A percentile compares a stretch with the other conserved stretches of the same genome.
These are phyloP conservation scores for Saccostrea cuccullata DNA, from an alignment of 1,140 invertebrate genomes.

Conservation along the genomic window DNA sequence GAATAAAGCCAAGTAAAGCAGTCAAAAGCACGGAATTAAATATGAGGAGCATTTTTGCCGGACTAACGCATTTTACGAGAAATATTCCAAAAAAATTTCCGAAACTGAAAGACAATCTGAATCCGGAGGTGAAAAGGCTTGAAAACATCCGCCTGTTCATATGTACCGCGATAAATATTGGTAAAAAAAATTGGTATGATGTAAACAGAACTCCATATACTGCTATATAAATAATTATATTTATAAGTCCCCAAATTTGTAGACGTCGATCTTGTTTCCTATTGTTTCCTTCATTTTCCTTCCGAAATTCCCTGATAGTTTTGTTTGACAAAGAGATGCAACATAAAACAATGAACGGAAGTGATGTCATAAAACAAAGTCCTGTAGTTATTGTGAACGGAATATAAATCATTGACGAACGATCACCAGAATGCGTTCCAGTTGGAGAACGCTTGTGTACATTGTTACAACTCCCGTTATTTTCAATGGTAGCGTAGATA, in stretches of 20 bases:
- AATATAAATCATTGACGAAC: slow-evolving; percentile 49
- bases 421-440: background rate
- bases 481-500: background rate
- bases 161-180: no score
- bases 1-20: background rate
- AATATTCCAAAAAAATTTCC: slow-evolving; percentile 58
- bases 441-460: background rate
- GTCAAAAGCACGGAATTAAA: background rate
- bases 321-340: background rate
- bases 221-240: slow-evolving; percentile 55
- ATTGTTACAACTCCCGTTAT: background rate
- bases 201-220: background rate
- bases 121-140: slow-evolving; percentile 51
- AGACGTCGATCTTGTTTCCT: slow-evolving; percentile 30
- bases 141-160: background rate
- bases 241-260: slow-evolving; percentile 50
- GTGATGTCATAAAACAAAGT: slow-evolving; percentile 48
- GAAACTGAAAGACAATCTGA: slow-evolving; percentile 53
- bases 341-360: slow-evolving; percentile 58
- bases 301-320: background rate
- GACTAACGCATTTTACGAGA: slow-evolving; percentile 37
- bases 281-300: background rate
- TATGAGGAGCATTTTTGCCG: slow-evolving; percentile 1
- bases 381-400: slow-evolving; percentile 56
- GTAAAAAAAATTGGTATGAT: no score